These are phyloP conservation scores for Drosophila subquinaria DNA, from an alignment of 2,888 invertebrate species.

Conservation along the genomic window DNA sequence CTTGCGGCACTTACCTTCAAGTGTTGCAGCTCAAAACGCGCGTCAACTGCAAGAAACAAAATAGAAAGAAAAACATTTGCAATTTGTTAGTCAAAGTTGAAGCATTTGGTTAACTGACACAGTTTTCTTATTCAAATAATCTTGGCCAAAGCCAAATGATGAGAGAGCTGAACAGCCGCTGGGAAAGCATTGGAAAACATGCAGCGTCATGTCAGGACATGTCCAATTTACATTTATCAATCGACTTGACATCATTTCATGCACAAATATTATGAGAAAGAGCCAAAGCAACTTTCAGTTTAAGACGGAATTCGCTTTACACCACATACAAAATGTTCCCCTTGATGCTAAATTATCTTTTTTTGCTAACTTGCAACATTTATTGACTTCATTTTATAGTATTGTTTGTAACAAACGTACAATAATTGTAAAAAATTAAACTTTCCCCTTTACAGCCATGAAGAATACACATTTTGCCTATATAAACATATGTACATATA, in stretches of 20 bases:
- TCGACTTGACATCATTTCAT: slow-evolving; percentile 12
- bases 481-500: too few species aligned
- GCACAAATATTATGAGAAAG: slow-evolving; percentile 5
- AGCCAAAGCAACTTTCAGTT: neutral
- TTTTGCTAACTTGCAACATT: neutral
- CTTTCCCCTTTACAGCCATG: neutral
- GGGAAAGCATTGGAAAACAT: slow-evolving; percentile 7
- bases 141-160: neutral
- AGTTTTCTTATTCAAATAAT: slow-evolving; percentile 22
- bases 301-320: neutral
- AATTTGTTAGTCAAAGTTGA: slow-evolving; percentile 33
- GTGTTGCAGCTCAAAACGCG: slow-evolving; percentile 31
- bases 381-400: neutral
- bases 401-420: neutral
- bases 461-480: too few species aligned
- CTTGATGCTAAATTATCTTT: neutral
- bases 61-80: slow-evolving; percentile 12
- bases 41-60: slow-evolving; percentile 38
- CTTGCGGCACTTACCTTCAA: slow-evolving; percentile 45
- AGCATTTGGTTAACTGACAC: slow-evolving; percentile 13
- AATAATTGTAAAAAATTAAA: neutral
- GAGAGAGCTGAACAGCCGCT: slow-evolving; percentile 3
- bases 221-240: slow-evolving; percentile 19
- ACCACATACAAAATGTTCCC: too few species aligned
- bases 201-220: slow-evolving; percentile 18